Evolutionary conservation across 2,797 vertebrate species (phyloP).

Genomic region (Tadarida brasiliensis): DNA sequence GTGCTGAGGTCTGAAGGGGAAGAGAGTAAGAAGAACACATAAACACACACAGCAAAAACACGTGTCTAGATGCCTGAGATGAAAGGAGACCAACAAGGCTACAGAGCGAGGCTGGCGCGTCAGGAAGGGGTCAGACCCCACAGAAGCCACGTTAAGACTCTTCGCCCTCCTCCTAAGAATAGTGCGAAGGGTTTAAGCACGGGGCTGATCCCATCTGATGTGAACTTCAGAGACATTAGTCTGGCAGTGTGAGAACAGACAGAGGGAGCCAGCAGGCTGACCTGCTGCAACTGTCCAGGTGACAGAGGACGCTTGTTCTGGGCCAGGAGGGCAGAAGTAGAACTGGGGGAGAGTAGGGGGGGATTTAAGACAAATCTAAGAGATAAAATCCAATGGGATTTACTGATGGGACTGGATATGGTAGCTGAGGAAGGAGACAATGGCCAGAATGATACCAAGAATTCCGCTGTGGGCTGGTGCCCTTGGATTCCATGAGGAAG

Average conservation of each 20-base stretch:
- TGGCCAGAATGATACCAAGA: too few relatives aligned
- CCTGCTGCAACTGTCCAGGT: neutral
- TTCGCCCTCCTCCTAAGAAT: neutral
- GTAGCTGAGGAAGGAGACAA: neutral
- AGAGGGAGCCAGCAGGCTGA: neutral
- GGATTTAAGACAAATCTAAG: neutral
- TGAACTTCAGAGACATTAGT: neutral
- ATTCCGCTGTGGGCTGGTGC: neutral
- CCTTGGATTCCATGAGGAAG: neutral
- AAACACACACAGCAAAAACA: neutral
- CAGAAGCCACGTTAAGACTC: neutral
- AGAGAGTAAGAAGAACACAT: neutral
- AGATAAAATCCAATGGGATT: neutral
- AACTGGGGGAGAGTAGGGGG: neutral
- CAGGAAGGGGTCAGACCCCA: neutral
- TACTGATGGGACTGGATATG: neutral
- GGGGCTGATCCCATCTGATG: rapidly evolving
- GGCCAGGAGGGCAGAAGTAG: neutral
- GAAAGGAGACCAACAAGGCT: neutral
- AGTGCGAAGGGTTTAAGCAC: rapidly evolving
- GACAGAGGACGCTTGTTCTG: neutral
- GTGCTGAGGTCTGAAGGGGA: neutral
- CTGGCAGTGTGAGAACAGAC: neutral
- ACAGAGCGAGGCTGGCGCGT: neutral
- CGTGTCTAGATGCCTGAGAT: neutral